phyloP scores from a whole-genome alignment of 2,113 vertebrate species.

The Cygnus atratus region DNA sequence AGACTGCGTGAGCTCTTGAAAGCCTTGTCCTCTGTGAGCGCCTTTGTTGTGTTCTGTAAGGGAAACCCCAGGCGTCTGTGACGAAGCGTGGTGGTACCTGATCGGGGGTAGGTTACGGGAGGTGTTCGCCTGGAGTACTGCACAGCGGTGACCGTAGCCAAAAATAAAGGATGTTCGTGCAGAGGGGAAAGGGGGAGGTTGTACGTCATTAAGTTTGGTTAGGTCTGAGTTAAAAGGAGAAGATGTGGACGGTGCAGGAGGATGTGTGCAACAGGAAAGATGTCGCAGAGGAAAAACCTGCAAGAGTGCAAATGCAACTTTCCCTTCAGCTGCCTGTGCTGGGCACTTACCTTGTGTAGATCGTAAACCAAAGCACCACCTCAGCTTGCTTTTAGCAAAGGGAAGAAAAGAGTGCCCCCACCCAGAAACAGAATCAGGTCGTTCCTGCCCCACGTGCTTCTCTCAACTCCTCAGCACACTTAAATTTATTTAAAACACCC shows the following conservation, averaged over 20 bases:
- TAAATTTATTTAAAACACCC: background rate
- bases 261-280: accelerated
- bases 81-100: background rate
- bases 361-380: background rate
- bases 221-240: background rate
- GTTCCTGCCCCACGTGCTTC: background rate
- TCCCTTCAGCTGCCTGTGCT: background rate
- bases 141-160: background rate
- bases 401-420: background rate
- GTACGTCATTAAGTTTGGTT: accelerated
- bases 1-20: background rate
- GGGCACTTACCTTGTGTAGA: background rate
- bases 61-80: background rate
- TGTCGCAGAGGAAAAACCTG: background rate
- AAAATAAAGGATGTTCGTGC: background rate
- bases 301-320: accelerated
- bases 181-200: background rate
- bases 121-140: background rate
- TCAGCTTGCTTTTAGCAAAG: background rate
- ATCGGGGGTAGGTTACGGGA: accelerated
- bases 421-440: background rate
- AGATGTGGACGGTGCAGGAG: background rate
- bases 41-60: background rate
- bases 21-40: background rate
- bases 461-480: background rate